phyloP scores from a whole-genome alignment of 2,113 vertebrate species.

The Pardalotus punctatus region DNA sequence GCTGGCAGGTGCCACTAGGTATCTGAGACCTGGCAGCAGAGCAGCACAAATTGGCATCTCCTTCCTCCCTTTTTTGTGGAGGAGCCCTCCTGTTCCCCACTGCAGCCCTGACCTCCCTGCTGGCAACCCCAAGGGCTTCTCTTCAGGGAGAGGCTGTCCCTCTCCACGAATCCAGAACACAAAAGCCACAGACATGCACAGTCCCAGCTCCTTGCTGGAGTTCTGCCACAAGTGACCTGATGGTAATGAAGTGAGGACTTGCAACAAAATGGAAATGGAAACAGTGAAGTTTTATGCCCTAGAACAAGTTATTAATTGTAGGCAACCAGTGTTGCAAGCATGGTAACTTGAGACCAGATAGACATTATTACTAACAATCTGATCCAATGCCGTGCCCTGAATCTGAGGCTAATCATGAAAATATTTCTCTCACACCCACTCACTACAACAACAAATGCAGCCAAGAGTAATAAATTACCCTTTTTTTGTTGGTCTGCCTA shows the following conservation, averaged over 20 bases:
- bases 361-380: conserved; percentile 11
- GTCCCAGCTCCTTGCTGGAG: neutral
- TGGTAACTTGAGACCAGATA: conserved; percentile 5
- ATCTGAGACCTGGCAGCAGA: neutral
- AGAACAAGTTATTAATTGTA: conserved; percentile 23
- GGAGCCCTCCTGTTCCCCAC: neutral
- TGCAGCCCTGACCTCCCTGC: rapidly evolving
- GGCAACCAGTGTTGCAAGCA: neutral
- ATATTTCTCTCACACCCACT: conserved; percentile 54
- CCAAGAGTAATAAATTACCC: conserved; percentile 40
- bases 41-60: rapidly evolving
- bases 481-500: neutral
- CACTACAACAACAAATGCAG: conserved; percentile 12
- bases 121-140: neutral
- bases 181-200: rapidly evolving
- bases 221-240: neutral
- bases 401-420: conserved; percentile 38
- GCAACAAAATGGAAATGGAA: conserved; percentile 2
- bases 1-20: neutral
- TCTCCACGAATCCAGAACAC: neutral
- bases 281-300: conserved; percentile 3
- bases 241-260: neutral
- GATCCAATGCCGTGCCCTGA: neutral
- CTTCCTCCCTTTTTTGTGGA: neutral
- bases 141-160: neutral